Evolutionary conservation across 2,797 vertebrate genomes (phyloP), one percentile per base, ranked within the genome.

Genomic region (Fistularia tabacaria): DNA sequence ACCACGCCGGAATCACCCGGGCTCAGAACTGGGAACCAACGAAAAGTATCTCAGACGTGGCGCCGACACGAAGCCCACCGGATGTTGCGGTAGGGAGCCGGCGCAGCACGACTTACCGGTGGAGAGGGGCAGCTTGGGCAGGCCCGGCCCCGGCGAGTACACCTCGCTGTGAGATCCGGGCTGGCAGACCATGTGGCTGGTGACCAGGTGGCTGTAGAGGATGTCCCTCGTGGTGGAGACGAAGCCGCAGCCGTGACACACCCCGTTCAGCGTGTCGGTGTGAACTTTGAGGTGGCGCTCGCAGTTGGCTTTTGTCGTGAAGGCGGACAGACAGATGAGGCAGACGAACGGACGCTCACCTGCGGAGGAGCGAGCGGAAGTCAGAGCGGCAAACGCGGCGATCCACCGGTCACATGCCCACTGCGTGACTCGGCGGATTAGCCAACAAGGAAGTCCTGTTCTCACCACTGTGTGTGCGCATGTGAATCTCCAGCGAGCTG

Each of bases 221-320:
- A 97, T 96, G 87, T 99, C 97, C 67, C 94, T 88, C 0, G 95
- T 99, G 68, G 94, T 96, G 73, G 96, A 98, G 80, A 96, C 87
- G 61, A 98, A 99, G 66, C 96, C 97, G 0, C 97, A 99, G 80
- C 95, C 95, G 40, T 97, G 96, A 77, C 97, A 99, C 58, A 97
- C 83, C 76, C 97, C 97, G 0, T 92, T 98, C 67, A 96, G 84
- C 0, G 93, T 94, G 91, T 99, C 97, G 0, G 95, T 98, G 90
- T 99, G 97, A 15, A 99, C 97, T 83, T 98, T 98, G 7, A 99
- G 92, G 82, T 99, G 97, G 6, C 97, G 93, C 85, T 99, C 97
- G 1, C 97, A 99, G 89, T 99, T 99, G 59, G 97, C 97, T 86
- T 99, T 99, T 0, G 97, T 99, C 86, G 97, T 98, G 85, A 99